These are phyloP conservation scores for Orycteropus afer DNA, from an alignment of 2,113 vertebrate genomes.

Conservation along the genomic window DNA sequence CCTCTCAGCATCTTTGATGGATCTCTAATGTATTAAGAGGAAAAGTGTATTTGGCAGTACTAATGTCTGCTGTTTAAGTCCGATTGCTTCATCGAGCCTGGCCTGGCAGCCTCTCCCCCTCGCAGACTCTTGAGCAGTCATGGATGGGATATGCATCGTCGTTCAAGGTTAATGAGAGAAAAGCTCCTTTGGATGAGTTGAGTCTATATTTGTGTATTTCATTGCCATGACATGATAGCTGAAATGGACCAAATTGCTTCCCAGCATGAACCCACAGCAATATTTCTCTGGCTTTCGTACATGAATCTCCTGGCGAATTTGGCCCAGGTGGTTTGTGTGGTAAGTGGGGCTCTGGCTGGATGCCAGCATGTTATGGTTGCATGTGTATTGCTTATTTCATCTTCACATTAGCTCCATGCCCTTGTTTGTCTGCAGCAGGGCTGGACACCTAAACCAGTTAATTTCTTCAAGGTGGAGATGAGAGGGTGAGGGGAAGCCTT, in stretches of 20 bases:
- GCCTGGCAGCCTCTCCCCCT: conserved; percentile 51
- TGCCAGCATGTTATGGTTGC: not conserved
- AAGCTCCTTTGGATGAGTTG: not conserved
- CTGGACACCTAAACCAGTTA: not conserved
- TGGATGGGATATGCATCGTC: accelerated
- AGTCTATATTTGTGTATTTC: conserved; percentile 6
- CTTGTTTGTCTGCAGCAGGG: not conserved
- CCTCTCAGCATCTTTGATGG: not conserved
- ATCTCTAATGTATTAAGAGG: conserved; percentile 3
- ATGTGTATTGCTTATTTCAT: not conserved
- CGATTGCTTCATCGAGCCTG: not conserved
- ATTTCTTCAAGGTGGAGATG: not conserved
- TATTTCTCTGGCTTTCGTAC: not conserved
- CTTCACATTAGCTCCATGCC: not conserved
- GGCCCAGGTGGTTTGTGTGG: not conserved
- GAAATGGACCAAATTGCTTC: conserved; percentile 53
- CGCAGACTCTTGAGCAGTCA: not conserved
- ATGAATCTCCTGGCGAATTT: not conserved
- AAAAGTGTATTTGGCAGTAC: conserved; percentile 3
- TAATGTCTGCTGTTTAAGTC: conserved; percentile 39
- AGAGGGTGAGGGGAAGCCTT: not conserved
- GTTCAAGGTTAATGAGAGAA: conserved; percentile 65
- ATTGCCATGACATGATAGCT: not conserved
- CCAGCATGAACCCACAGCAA: not conserved
- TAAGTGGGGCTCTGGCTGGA: conserved; percentile 32